Evolutionary conservation across 2,888 invertebrate genomes (phyloP), one percentile per base, ranked within the genome.

Genomic region (Morpho achilles): DNA sequence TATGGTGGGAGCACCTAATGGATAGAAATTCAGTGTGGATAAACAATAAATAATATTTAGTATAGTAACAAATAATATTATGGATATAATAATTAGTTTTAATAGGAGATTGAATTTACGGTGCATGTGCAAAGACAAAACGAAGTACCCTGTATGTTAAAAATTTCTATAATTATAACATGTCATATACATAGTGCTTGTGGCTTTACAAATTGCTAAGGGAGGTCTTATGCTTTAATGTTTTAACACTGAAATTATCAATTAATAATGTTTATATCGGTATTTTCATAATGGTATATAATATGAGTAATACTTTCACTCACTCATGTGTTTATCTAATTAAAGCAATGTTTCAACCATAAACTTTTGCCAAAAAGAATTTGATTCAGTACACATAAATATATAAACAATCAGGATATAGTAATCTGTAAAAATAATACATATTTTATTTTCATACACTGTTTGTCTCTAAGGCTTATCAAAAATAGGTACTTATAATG

Each of bases 81-180:
- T 55, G 60, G 47, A 52, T 59, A 59, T 61, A 54, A 43, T 43
- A 43, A 43, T 43, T 43, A 43, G 4, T 43, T 9, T 43, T 43
- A 43, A 43, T 43, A 61, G 58, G 59, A 61, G 58, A 58, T 60
- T 56, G 59, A 61, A 56, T 61, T 53, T 61, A 62, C 56, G 56
- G 59, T 63, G 62, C 61, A 61, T 60, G 53, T 62, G 56, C 59
- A 45, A 63, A 62, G 62, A 52, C 57, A 60, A 65, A 16, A 51
- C 57, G 50, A 52, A 62, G 60, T 65, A 67, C 63, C 67, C 65
- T 67, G 67, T 67, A 65, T 65, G 60, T 65, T 66, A 66, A 62
- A 63, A 63, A 60, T 61, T 56, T 58, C 58, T 61, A 63, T 61
- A 16, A 42, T 56, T 57, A 57, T 59, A 56, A 56, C 44, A 59